phyloP scores from a whole-genome alignment of 1,140 invertebrate species.

The Parapsyche elsis region DNA sequence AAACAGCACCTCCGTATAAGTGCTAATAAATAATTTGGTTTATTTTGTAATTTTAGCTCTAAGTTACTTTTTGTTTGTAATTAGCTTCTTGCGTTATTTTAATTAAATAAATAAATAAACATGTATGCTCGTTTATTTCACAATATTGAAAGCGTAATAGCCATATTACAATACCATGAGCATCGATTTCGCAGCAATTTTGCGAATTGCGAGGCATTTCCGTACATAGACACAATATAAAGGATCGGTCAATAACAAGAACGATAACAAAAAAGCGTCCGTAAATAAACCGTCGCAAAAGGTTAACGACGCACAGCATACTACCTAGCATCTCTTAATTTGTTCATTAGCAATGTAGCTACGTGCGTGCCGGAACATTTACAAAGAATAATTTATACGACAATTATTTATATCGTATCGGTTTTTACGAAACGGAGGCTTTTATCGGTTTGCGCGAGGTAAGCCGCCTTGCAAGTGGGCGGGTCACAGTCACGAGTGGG shows the following conservation, averaged over 20 bases:
- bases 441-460: neutral
- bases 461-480: slow-evolving; percentile 10
- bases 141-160: no score
- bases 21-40: no score
- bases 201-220: no score
- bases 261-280: neutral
- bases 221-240: no score
- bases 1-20: no score
- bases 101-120: no score
- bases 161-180: no score
- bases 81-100: no score
- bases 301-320: neutral
- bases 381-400: neutral
- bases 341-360: slow-evolving; percentile 19
- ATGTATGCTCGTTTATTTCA: no score
- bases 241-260: neutral
- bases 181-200: no score
- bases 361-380: neutral
- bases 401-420: neutral
- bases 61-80: no score
- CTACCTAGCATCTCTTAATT: slow-evolving; percentile 5
- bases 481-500: neutral
- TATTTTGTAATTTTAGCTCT: no score
- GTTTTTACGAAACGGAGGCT: neutral
- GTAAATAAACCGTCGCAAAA: neutral